Conservation (phyloP, 2,888 invertebrate genomes). For the Thera obeliscata region DNA sequence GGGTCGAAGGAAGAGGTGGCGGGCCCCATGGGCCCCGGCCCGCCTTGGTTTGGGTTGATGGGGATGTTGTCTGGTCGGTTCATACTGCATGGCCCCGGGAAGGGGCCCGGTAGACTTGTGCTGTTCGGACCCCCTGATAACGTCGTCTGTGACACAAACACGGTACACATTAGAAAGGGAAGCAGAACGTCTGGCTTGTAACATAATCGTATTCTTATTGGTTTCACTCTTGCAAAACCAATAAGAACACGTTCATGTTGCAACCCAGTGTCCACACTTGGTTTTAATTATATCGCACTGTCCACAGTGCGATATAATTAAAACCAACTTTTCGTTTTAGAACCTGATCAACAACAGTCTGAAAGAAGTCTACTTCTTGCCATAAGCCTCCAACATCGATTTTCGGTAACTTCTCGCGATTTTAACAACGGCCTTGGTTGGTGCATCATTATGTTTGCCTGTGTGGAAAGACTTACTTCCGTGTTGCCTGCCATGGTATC, state of each 20-base stretch:
- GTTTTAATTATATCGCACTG: no score
- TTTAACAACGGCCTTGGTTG: neutral
- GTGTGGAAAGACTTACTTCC: constrained; percentile 52
- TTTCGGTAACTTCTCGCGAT: neutral
- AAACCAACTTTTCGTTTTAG: no score
- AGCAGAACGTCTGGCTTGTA: neutral
- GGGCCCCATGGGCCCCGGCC: constrained; percentile 84
- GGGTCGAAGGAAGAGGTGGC: constrained; percentile 91
- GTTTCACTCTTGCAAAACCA: no score
- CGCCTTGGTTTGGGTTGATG: constrained; percentile 80
- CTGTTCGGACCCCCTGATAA: constrained; percentile 79
- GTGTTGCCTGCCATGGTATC: constrained; percentile 66
- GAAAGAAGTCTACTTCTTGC: no score
- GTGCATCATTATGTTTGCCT: no score
- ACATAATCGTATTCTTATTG: no score
- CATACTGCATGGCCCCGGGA: constrained; percentile 80
- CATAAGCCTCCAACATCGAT: neutral
- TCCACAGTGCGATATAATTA: no score
- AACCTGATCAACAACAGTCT: neutral
- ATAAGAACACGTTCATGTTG: no score
- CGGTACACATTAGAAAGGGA: neutral
- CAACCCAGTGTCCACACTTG: no score
- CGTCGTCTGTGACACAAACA: constrained; percentile 62
- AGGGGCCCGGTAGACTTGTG: constrained; percentile 80
- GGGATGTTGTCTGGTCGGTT: constrained; percentile 78